Conservation (phyloP, 2,888 invertebrate genomes). For the Zygaena filipendulae region DNA sequence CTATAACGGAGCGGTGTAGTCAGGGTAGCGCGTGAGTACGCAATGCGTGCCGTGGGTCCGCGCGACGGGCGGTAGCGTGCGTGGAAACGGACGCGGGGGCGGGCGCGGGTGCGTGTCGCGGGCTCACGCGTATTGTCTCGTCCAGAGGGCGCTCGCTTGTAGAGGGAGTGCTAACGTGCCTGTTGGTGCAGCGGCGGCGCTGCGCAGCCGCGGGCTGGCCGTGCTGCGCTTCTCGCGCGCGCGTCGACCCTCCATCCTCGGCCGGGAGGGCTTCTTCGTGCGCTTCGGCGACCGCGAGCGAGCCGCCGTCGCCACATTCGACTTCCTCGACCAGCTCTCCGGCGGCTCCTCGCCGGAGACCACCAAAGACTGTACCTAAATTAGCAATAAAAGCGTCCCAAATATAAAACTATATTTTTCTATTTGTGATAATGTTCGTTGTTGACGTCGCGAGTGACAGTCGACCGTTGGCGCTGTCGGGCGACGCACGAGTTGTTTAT, state of each 20-base stretch:
- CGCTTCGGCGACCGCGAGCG: constrained; percentile 81
- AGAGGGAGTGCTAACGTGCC: constrained; percentile 27
- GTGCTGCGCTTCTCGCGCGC: constrained; percentile 59
- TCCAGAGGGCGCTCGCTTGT: constrained; percentile 43
- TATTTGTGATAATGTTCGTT: constrained; percentile 32
- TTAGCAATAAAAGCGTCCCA: constrained; percentile 45
- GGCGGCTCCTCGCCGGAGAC: constrained; percentile 47
- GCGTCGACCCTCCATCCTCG: constrained; percentile 78
- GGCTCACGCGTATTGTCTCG: constrained; percentile 42
- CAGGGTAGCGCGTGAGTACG: constrained; percentile 16
- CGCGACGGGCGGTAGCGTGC: constrained; percentile 9
- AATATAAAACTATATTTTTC: constrained; percentile 48
- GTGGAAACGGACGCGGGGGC: constrained; percentile 12
- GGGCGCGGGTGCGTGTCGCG: constrained; percentile 15
- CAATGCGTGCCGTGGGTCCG: constrained; percentile 17
- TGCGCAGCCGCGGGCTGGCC: constrained; percentile 65
- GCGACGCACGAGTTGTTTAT: too few relatives aligned
- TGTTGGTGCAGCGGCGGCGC: constrained; percentile 68
- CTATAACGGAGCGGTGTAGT: constrained; percentile 19
- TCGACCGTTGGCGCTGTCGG: background rate
- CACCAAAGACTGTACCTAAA: constrained; percentile 56
- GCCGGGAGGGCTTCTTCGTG: constrained; percentile 80
- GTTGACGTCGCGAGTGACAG: background rate
- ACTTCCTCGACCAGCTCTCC: constrained; percentile 79
- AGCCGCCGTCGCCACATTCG: constrained; percentile 82